phyloP scores from a whole-genome alignment of 2,113 vertebrate species.

The Pedionomus torquatus region DNA sequence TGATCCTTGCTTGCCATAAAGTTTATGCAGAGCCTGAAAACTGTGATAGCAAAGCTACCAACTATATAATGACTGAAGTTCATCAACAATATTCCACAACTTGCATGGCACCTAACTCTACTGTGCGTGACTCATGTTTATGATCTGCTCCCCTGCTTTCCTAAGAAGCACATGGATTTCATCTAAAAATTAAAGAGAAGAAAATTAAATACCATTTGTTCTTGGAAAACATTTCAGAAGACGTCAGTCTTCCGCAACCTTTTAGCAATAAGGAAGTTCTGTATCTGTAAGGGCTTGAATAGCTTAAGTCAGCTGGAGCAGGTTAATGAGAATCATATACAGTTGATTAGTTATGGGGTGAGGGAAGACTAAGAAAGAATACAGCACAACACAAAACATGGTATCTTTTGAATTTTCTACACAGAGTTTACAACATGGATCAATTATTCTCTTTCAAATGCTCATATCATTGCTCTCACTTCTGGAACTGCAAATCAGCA shows the following conservation, averaged over 20 bases:
- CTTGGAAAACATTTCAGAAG: background rate
- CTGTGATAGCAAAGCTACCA: background rate
- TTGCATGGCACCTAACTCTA: background rate
- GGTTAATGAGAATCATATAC: background rate
- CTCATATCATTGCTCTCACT: background rate
- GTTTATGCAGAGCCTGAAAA: background rate
- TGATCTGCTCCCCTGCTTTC: background rate
- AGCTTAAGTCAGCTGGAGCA: background rate
- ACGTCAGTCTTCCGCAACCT: background rate
- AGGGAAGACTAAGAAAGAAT: background rate
- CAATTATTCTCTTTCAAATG: background rate
- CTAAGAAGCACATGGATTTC: background rate
- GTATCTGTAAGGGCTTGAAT: background rate
- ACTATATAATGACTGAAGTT: rapidly evolving
- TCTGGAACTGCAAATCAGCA: background rate
- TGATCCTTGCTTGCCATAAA: background rate
- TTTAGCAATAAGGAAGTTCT: background rate
- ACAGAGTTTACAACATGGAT: background rate
- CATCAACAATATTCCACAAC: background rate
- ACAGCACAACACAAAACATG: rapidly evolving
- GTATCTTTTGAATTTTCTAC: background rate
- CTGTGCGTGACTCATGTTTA: background rate
- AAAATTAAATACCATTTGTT: background rate
- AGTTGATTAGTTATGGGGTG: background rate
- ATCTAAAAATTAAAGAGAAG: background rate